Base-by-base conservation (phyloP, 2,797 vertebrate species). In the Hydrocynus forskahlii region DNA sequence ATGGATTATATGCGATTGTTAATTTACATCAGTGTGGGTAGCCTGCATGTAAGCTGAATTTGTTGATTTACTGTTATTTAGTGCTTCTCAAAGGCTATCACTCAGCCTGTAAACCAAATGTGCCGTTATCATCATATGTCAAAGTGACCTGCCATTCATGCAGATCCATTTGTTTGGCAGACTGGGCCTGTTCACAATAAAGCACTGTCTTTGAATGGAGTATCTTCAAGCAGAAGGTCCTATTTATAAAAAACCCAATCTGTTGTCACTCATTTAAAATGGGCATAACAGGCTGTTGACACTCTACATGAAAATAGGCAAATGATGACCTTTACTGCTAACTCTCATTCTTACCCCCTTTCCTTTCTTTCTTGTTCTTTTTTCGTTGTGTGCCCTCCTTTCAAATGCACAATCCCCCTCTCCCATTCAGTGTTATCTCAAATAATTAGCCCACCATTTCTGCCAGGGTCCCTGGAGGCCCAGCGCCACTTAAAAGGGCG, bases 401-500 rank as follows among this genome's bases (percentile, higher is more conserved):
- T 93, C 93, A 91, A 90, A 94, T 89, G 92, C 90, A 84, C 89
- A 85, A 86, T 84, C 86, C 90, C 86, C 82, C 72, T 79, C 74
- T 81, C 93, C 93, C 91, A 92, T 94, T 94, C 88, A 90, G 38
- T 94, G 94, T 96, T 96, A 96, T 96, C 96, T 95, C 94, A 95
- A 95, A 96, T 96, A 96, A 97, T 96, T 96, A 96, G 94, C 94
- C 93, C 86, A 87, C 80, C 90, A 93, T 95, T 94, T 93, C 93
- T 91, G 90, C 90, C 92, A 7, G 35, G 76, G 70, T 95, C 96
- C 94, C 95, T 82, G 82, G 94, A 92, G 96, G 93, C 92, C 95
- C 91, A 89, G 88, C 92, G 91, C 91, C 92, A 92, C 93, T 92
- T 91, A 94, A 95, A 94, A 94, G 94, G 93, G 93, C 95, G 92